Percentiles rank a stretch among this genome's conserved stretches.
These are phyloP conservation scores for Drosophila aff. DNA, from an alignment of 1,140 invertebrate species.

Conservation along the genomic window DNA sequence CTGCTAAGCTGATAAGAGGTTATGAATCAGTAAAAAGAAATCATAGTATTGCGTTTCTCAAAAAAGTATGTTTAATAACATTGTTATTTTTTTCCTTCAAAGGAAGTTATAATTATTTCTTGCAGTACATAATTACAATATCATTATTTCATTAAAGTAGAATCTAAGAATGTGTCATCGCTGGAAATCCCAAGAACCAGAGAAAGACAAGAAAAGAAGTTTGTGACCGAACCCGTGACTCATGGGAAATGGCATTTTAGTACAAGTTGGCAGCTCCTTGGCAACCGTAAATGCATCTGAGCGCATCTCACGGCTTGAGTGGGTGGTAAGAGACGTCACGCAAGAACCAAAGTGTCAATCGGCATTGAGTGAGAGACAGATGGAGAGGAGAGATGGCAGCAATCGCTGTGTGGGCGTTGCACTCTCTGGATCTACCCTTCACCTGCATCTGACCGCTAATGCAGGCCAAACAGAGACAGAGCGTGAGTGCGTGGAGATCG, in stretches of 20 bases:
- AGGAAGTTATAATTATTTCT: not conserved
- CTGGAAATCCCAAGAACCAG: not conserved
- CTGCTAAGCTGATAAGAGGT: not conserved
- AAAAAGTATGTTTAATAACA: too few relatives aligned
- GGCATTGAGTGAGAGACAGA: constrained; percentile 23
- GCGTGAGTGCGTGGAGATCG: constrained; percentile 16
- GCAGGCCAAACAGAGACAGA: constrained; percentile 21
- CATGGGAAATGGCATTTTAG: not conserved
- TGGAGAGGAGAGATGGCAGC: constrained; percentile 3
- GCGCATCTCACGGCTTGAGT: not conserved
- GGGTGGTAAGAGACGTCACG: constrained; percentile 12
- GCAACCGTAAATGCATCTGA: constrained; percentile 15
- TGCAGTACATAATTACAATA: not conserved
- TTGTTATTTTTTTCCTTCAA: too few relatives aligned
- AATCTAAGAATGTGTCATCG: not conserved
- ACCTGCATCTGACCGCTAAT: constrained; percentile 2
- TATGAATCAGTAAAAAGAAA: too few relatives aligned
- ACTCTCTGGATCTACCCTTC: constrained; percentile 13
- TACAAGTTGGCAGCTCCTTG: constrained; percentile 19
- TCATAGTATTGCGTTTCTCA: too few relatives aligned
- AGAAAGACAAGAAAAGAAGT: not conserved
- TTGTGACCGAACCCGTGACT: constrained; percentile 15
- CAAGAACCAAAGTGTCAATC: constrained; percentile 61
- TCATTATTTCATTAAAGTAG: not conserved
- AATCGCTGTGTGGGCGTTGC: constrained; percentile 27